These are phyloP conservation scores for Pammene aurita DNA, from an alignment of 2,888 invertebrate genomes.

Conservation along the genomic window DNA sequence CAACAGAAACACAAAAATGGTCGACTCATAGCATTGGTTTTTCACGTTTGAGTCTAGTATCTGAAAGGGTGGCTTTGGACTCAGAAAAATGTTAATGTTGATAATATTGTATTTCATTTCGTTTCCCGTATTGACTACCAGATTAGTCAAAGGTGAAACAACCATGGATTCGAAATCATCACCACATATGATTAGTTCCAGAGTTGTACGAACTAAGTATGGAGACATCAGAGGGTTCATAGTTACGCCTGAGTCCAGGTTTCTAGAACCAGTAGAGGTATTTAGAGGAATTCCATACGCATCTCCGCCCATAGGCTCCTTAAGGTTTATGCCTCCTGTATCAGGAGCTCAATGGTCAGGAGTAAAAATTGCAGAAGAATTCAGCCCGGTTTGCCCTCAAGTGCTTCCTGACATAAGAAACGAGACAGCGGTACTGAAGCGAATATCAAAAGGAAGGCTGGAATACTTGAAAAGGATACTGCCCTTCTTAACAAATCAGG, in stretches of 20 bases:
- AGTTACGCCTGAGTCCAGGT: constrained; percentile 90
- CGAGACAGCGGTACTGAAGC: constrained; percentile 90
- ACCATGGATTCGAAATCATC: constrained; percentile 78
- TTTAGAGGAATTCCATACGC: constrained; percentile 98
- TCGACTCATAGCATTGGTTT: constrained; percentile 72
- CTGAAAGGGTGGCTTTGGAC: constrained; percentile 68
- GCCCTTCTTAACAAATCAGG: constrained; percentile 94
- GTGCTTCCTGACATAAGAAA: constrained; percentile 93
- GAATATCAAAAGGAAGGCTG: constrained; percentile 94
- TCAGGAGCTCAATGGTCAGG: constrained; percentile 96
- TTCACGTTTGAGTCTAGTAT: constrained; percentile 58
- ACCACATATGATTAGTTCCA: constrained; percentile 87
- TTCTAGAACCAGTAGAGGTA: constrained; percentile 94
- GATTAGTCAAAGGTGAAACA: constrained; percentile 73
- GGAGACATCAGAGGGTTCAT: constrained; percentile 94
- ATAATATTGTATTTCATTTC: constrained; percentile 77
- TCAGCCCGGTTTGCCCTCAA: constrained; percentile 97
- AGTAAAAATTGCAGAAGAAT: constrained; percentile 92
- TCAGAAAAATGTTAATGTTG: constrained; percentile 76
- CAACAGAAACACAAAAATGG: constrained; percentile 65
- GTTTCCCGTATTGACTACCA: constrained; percentile 75
- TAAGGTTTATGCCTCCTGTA: constrained; percentile 98
- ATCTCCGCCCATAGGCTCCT: constrained; percentile 93
- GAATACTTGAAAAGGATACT: constrained; percentile 94
- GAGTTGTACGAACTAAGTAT: constrained; percentile 94